phyloP scores from a whole-genome alignment of 2,113 vertebrate genomes.

The Tylochromis polylepis region DNA sequence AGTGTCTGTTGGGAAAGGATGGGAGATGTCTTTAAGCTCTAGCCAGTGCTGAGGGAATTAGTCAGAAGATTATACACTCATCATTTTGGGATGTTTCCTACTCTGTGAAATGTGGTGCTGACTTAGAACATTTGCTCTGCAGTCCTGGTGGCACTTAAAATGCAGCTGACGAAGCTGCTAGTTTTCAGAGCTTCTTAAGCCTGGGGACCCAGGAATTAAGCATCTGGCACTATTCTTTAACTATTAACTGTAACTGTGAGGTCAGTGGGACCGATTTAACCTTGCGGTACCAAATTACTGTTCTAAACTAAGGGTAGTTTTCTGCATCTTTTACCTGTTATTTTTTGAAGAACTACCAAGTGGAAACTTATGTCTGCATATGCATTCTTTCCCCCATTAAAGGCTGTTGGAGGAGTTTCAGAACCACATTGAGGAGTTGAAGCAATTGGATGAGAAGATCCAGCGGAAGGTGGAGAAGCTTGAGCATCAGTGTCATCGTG shows the following conservation, averaged over 20 bases:
- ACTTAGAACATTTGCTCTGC: slow-evolving; percentile 74
- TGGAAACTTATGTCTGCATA: not conserved
- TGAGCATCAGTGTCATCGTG: slow-evolving; percentile 95
- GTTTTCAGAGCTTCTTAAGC: slow-evolving; percentile 69
- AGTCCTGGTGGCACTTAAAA: slow-evolving; percentile 73
- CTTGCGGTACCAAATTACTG: slow-evolving; percentile 26
- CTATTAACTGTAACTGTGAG: slow-evolving; percentile 50
- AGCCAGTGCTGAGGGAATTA: slow-evolving; percentile 75
- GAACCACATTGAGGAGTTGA: slow-evolving; percentile 96
- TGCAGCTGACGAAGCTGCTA: slow-evolving; percentile 75
- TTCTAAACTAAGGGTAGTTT: not conserved
- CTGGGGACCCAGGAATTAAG: slow-evolving; percentile 63
- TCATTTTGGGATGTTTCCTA: slow-evolving; percentile 75
- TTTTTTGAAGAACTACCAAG: not conserved
- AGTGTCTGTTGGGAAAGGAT: slow-evolving; percentile 68
- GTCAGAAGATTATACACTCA: slow-evolving; percentile 79
- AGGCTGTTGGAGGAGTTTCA: slow-evolving; percentile 96
- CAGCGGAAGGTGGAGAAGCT: slow-evolving; percentile 95
- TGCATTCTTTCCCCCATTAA: slow-evolving; percentile 12
- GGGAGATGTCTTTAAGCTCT: slow-evolving; percentile 76
- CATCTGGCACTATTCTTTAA: slow-evolving; percentile 53
- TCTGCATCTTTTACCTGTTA: not conserved
- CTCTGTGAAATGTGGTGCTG: slow-evolving; percentile 74
- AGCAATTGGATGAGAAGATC: slow-evolving; percentile 95
- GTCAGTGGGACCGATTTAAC: slow-evolving; percentile 62